Evolutionary conservation across 2,888 invertebrate species (phyloP), one percentile per base, ranked within the genome.

Genomic region (Diarsia rubi): DNA sequence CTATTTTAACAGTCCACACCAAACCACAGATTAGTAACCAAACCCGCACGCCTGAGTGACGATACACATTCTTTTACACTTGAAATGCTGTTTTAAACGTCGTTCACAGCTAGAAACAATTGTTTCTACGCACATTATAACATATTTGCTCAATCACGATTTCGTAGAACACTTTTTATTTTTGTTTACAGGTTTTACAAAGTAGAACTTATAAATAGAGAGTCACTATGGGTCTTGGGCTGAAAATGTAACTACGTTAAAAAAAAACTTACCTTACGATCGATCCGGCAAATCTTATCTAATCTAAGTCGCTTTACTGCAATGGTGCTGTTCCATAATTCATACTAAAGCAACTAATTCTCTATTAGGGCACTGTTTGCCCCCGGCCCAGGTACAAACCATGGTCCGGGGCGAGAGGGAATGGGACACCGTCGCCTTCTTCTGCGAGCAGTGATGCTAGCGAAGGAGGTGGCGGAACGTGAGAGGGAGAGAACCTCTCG

Each of bases 1-100:
- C 0, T 49, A 24, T 52, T n/a, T n/a, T n/a, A 68, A 68, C 49
- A 27, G 68, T 69, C 42, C 3, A 49, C 63, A 66, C 12, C 16
- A 70, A 67, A 47, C 19, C 70, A n/a, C n/a, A n/a, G n/a, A n/a
- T n/a, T n/a, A n/a, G n/a, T n/a, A n/a, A 66, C 12, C 16, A 70
- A 67, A 47, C 19, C 70, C 67, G 60, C 31, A 47, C 54, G 31
- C 12, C 27, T 27, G 31, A 44, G 66, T 81, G 82, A 82, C 63
- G 47, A 31, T 54, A 24, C 69, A 78, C 66, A 78, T 81, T 81
- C 66, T 78, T 68, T 11, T n/a, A 59, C 64, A 65, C 63, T 70
- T 16, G 31, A 27, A 45, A 54, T 57, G 2, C 69, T 11, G 69
- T n/a, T 59, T 31, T 11, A 37, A 8, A 14, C 27, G 6, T 24